Conservation (phyloP, 2,113 vertebrate genomes). For the Tragelaphus buxtoni region DNA sequence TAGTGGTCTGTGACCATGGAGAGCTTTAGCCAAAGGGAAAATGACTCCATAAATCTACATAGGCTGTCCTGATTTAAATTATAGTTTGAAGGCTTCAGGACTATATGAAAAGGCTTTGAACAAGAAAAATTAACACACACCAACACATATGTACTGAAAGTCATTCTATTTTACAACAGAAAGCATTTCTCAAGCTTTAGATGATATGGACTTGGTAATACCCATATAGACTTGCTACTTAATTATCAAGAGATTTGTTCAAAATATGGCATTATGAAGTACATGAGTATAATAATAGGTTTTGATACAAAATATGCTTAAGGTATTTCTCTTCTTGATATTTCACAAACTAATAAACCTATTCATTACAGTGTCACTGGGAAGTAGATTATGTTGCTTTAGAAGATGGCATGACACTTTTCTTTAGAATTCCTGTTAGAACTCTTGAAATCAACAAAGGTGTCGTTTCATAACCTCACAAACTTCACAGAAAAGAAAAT, state of each 20-base stretch:
- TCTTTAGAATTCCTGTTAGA: neutral
- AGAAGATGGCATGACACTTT: neutral
- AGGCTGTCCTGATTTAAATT: slow-evolving; percentile 67
- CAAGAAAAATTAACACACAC: slow-evolving; percentile 58
- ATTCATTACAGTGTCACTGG: neutral
- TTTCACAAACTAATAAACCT: neutral
- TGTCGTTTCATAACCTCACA: neutral
- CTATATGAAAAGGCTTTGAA: slow-evolving; percentile 58
- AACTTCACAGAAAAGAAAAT: neutral
- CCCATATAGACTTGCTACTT: neutral
- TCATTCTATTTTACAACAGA: slow-evolving; percentile 41
- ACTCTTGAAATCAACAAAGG: neutral
- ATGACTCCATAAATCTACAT: slow-evolving; percentile 75
- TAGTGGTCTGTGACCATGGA: slow-evolving; percentile 77
- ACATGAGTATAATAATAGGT: neutral
- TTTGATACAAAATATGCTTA: neutral
- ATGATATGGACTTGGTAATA: neutral
- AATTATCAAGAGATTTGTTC: neutral
- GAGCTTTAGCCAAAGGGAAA: slow-evolving; percentile 75
- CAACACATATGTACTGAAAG: slow-evolving; percentile 31
- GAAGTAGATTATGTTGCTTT: neutral
- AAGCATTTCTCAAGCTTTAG: neutral
- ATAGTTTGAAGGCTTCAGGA: slow-evolving; percentile 23
- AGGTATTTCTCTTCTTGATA: neutral
- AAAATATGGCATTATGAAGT: neutral